A percentile compares a stretch with the other conserved stretches of the same genome.
Evolutionary conservation across 2,888 invertebrate genomes (phyloP).

Genomic region (Priapulus caudatus): DNA sequence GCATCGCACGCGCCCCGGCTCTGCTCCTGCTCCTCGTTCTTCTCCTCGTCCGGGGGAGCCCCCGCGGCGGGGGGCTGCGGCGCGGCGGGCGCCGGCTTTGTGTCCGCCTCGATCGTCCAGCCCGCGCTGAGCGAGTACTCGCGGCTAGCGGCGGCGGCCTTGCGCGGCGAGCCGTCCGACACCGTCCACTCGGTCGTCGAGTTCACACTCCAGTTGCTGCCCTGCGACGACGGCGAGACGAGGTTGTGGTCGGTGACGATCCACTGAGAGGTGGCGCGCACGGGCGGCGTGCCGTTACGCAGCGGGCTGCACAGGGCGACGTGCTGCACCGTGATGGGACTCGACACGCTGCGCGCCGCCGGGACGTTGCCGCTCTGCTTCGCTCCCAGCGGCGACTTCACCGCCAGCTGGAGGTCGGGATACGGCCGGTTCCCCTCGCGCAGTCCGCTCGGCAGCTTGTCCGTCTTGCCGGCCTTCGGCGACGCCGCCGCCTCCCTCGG

Average conservation of each 20-base stretch:
- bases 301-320: no score
- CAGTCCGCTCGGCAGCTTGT: neutral
- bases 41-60: neutral
- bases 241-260: slow-evolving; percentile 28
- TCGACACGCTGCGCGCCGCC: neutral
- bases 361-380: no score
- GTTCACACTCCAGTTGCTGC: slow-evolving; percentile 31
- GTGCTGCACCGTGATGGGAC: neutral
- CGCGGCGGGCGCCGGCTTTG: no score
- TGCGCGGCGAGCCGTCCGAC: slow-evolving; percentile 21
- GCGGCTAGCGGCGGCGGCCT: no score
- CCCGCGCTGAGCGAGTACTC: no score
- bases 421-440: no score
- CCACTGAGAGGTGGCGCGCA: slow-evolving; percentile 32
- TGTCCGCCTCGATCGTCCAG: slow-evolving; percentile 23
- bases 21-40: no score
- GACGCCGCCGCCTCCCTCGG: neutral
- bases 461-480: neutral
- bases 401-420: no score
- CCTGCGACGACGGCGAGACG: slow-evolving; percentile 32
- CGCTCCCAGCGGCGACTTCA: no score
- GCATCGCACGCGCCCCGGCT: no score
- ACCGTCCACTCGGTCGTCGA: slow-evolving; percentile 37
- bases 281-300: neutral
- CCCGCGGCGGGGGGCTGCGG: no score